Conservation (phyloP, 2,113 vertebrate species). For the Jaculus jaculus region DNA sequence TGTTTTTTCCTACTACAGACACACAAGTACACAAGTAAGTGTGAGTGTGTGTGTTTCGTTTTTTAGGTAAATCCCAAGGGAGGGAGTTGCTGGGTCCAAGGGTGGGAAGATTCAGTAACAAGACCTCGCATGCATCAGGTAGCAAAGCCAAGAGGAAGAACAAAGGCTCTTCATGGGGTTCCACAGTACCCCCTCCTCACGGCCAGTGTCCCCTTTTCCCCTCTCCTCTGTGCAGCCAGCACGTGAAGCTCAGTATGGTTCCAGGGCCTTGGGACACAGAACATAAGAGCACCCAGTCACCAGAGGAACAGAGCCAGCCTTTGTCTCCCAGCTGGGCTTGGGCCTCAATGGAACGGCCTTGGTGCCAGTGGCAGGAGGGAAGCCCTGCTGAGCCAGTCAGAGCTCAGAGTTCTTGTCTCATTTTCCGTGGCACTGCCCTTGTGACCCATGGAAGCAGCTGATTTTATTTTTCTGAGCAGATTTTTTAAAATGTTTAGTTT, state of each 20-base stretch:
- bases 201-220: neutral
- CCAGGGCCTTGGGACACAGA: slow-evolving; percentile 16
- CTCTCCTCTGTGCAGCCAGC: neutral
- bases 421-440: neutral
- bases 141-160: neutral
- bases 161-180: neutral
- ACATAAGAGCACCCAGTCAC: slow-evolving; percentile 49
- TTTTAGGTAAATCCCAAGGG: neutral
- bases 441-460: neutral
- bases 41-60: no score
- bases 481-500: slow-evolving; percentile 19
- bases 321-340: slow-evolving; percentile 32
- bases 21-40: neutral
- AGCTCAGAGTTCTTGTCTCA: slow-evolving; percentile 12
- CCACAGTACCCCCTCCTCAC: no score
- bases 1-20: neutral
- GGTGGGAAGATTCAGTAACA: neutral
- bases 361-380: neutral
- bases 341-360: neutral
- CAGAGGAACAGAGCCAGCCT: slow-evolving; percentile 57
- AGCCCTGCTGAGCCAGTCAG: neutral
- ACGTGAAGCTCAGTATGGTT: neutral
- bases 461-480: slow-evolving; percentile 22
- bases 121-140: neutral
- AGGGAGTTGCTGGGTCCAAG: neutral